A percentile compares a stretch with the other conserved stretches of the same genome.
Evolutionary conservation across 2,888 invertebrate species (phyloP).

Genomic region (Caenorhabditis sulstoni): DNA sequence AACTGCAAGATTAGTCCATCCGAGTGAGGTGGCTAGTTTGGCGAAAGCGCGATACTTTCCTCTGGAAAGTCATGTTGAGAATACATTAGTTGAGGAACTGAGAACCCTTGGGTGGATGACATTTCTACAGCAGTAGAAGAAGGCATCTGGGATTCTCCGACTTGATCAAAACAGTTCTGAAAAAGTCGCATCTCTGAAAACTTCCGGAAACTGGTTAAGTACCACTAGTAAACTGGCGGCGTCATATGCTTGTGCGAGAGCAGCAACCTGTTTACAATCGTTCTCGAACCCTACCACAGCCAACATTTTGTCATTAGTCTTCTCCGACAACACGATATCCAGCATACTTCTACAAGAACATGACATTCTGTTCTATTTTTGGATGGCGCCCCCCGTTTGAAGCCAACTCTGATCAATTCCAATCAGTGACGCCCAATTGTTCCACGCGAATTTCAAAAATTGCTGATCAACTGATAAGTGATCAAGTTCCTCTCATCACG

Average conservation of each 20-base stretch:
- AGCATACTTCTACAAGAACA: constrained; percentile 49
- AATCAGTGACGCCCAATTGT: neutral
- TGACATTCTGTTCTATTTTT: neutral
- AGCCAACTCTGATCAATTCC: neutral
- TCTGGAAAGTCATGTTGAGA: constrained; percentile 22
- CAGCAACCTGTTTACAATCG: constrained; percentile 56
- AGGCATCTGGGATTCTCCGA: constrained; percentile 61
- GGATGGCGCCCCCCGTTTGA: neutral
- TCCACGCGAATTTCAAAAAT: constrained; percentile 42
- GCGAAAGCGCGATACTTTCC: constrained; percentile 62
- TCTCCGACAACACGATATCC: constrained; percentile 35
- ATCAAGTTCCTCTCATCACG: constrained; percentile 40
- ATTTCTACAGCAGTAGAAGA: constrained; percentile 43
- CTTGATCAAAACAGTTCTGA: constrained; percentile 54
- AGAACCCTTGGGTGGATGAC: constrained; percentile 56
- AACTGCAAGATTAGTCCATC: constrained; percentile 61
- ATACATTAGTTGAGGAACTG: no score
- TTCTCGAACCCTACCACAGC: constrained; percentile 53
- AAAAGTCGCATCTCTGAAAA: neutral
- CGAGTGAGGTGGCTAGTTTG: constrained; percentile 44
- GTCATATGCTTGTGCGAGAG: constrained; percentile 59
- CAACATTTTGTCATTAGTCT: constrained; percentile 31
- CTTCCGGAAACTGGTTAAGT: neutral
- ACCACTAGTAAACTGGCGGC: constrained; percentile 49
- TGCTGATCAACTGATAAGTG: constrained; percentile 35